Conservation (phyloP, 2,113 vertebrate species). For the Donacobius atricapilla region DNA sequence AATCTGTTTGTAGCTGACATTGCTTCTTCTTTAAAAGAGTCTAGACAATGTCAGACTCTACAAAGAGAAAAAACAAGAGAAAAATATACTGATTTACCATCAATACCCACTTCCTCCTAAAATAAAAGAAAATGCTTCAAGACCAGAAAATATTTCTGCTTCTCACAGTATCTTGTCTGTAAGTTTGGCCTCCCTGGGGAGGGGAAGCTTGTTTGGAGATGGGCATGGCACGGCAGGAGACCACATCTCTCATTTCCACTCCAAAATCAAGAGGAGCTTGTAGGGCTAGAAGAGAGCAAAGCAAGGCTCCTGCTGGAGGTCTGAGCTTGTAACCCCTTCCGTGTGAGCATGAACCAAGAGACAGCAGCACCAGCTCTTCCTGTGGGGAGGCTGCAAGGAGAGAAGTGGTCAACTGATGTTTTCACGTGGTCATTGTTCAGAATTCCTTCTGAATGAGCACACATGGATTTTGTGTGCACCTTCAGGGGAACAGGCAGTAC, state of each 20-base stretch:
- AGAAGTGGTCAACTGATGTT: neutral
- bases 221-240: neutral
- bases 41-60: neutral
- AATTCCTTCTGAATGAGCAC: slow-evolving; percentile 19
- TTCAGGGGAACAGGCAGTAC: neutral
- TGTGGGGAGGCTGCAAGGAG: neutral
- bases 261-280: too few relatives aligned
- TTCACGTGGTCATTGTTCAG: neutral
- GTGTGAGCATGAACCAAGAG: neutral
- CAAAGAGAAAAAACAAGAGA: neutral
- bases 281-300: neutral
- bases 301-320: neutral
- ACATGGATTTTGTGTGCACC: fast-evolving
- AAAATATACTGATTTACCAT: neutral
- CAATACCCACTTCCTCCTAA: neutral
- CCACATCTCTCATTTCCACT: neutral
- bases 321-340: neutral
- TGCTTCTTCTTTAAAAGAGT: neutral
- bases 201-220: neutral
- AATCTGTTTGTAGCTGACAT: neutral
- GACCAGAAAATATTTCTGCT: neutral
- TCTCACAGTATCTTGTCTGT: fast-evolving
- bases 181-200: neutral
- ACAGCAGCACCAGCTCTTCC: neutral
- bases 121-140: too few relatives aligned